Base-by-base conservation (phyloP, 2,113 vertebrate genomes). In the Shinisaurus crocodilurus region DNA sequence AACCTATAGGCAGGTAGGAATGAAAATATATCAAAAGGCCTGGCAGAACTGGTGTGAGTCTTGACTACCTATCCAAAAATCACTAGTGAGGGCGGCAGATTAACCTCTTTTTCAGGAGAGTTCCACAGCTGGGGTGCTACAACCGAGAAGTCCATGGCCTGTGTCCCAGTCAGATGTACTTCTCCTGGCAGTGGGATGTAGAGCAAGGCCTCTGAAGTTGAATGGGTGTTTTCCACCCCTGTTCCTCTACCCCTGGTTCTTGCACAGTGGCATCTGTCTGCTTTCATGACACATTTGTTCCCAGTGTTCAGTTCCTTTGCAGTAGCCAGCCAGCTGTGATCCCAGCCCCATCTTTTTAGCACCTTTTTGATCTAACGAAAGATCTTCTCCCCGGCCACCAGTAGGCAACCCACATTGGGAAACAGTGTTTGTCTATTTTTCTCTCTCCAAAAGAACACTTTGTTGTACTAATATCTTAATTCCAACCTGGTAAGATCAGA, bases 401-500 rank as follows among this genome's bases (percentile, higher is more conserved):
- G 16, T 45, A 89, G 29, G 5, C 5, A 60, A 27, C 25, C 1
- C 20, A 57, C 50, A 43, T 32, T 77, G 15, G 76, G 63, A 85
- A 79, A 32, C 27, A 48, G 0, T 7, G 86, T 88, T 40, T 87
- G n/a, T 0, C 0, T 85, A 63, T 88, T 45, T 87, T 8, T 29
- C 85, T 54, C 32, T 60, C 9, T 65, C 13, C 10, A 69, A n/a
- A 76, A 83, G 40, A 88, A 18, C 63, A 37, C 40, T 82, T 82
- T 90, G 77, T 90, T 45, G 8, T 40, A 10, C 29, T 81, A 81
- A 29, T 48, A 82, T 75, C 81, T 70, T 91, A 86, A 65, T 34
- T 63, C 80, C 88, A 50, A 87, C 65, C 92, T 69, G n/a, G 70
- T 92, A 91, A 88, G 25, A 89, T 6, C 27, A 20, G 1, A 37